Conservation (phyloP, 2,888 invertebrate species). For the Tiliacea citrago region DNA sequence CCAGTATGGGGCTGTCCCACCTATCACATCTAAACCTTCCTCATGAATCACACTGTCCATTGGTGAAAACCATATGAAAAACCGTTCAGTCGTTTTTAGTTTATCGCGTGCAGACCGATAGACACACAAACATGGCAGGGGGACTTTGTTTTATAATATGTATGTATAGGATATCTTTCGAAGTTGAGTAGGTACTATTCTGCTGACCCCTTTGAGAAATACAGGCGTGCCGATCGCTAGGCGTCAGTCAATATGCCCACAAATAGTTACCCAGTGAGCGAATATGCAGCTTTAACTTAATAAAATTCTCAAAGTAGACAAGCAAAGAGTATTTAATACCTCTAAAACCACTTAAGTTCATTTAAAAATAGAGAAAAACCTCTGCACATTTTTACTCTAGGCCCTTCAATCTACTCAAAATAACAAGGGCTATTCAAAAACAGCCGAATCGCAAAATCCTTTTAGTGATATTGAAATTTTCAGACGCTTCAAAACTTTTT, state of each 20-base stretch:
- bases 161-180: too few relatives aligned
- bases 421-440: slow-evolving; percentile 67
- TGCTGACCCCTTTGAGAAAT: neutral
- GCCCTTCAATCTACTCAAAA: slow-evolving; percentile 60
- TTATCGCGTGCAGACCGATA: too few relatives aligned
- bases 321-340: slow-evolving; percentile 18
- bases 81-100: too few relatives aligned
- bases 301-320: neutral
- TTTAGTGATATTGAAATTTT: slow-evolving; percentile 75
- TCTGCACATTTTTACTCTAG: slow-evolving; percentile 35
- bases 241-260: neutral
- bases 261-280: neutral
- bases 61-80: too few relatives aligned
- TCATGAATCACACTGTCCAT: too few relatives aligned
- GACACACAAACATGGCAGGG: too few relatives aligned
- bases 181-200: too few relatives aligned
- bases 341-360: slow-evolving; percentile 22
- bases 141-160: neutral
- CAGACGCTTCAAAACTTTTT: slow-evolving; percentile 65
- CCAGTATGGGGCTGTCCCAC: too few relatives aligned
- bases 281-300: neutral
- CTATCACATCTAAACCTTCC: too few relatives aligned
- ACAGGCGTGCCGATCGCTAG: neutral
- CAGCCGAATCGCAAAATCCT: slow-evolving; percentile 72
- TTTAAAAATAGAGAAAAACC: slow-evolving; percentile 40